phyloP scores from a whole-genome alignment of 2,797 vertebrate genomes.

The Muscicapa striata region DNA sequence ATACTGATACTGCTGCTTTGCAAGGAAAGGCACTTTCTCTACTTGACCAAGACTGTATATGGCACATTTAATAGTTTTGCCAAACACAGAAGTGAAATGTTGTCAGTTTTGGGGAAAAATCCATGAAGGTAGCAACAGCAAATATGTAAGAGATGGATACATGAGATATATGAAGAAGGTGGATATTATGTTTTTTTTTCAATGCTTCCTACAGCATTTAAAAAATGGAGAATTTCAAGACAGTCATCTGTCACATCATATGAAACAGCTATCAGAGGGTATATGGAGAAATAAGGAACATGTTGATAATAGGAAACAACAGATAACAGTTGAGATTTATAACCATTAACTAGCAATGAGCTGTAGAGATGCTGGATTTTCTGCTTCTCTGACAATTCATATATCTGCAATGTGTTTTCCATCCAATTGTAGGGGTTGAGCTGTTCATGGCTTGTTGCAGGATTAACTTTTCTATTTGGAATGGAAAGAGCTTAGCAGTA shows the following conservation, averaged over 20 bases:
- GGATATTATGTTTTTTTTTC: not conserved
- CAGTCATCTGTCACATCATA: not conserved
- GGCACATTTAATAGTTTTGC: not conserved
- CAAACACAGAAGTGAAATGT: not conserved
- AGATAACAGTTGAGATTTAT: not conserved
- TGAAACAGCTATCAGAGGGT: not conserved
- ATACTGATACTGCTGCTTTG: not conserved
- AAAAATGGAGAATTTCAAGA: not conserved
- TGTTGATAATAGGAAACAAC: not conserved
- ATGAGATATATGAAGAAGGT: not conserved
- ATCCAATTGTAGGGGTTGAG: not conserved
- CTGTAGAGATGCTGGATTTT: not conserved
- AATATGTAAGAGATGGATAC: not conserved
- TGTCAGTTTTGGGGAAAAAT: not conserved
- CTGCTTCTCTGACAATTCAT: not conserved
- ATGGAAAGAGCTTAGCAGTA: not conserved
- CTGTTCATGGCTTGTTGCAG: not conserved
- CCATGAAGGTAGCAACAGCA: not conserved
- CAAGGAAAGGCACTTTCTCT: not conserved
- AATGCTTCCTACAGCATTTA: not conserved
- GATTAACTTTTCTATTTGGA: not conserved
- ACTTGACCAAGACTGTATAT: not conserved
- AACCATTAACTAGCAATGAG: not conserved
- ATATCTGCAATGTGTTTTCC: not conserved
- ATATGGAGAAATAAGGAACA: not conserved